Conservation (phyloP, 64 coral and sea anemone species). For the Anthopleura sola region DNA sequence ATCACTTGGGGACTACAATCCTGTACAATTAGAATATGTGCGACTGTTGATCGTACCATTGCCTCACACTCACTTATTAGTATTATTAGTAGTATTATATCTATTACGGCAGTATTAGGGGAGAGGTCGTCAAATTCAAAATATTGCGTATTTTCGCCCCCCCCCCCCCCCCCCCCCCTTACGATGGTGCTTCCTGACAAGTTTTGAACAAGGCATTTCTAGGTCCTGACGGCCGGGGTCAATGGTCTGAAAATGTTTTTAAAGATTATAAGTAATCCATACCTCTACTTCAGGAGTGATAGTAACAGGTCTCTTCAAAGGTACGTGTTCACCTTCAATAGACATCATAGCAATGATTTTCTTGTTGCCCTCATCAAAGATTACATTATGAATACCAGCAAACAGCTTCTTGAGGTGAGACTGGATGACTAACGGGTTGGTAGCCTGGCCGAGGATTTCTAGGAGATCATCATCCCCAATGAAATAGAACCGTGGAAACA, state of each 20-base stretch:
- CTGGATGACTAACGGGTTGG: conserved; percentile 93
- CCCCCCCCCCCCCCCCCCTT: no score
- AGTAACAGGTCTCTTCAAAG: conserved; percentile 78
- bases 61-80: no score
- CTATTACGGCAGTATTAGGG: background rate
- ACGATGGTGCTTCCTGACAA: background rate
- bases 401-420: conserved; percentile 95
- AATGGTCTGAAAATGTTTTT: background rate
- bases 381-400: conserved; percentile 92
- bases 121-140: background rate
- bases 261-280: no score
- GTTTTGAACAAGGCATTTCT: background rate
- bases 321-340: conserved; percentile 85
- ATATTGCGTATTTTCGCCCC: no score
- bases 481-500: conserved; percentile 98
- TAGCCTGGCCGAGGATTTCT: conserved; percentile 93
- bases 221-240: no score
- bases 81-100: no score
- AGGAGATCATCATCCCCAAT: conserved; percentile 95
- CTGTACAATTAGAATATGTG: no score
- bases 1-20: no score
- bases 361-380: conserved; percentile 92
- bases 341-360: conserved; percentile 96
- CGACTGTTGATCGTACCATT: no score
- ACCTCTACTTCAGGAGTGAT: conserved; percentile 97